phyloP scores from a whole-genome alignment of 2,113 vertebrate species.

The Toxotes chatareus region DNA sequence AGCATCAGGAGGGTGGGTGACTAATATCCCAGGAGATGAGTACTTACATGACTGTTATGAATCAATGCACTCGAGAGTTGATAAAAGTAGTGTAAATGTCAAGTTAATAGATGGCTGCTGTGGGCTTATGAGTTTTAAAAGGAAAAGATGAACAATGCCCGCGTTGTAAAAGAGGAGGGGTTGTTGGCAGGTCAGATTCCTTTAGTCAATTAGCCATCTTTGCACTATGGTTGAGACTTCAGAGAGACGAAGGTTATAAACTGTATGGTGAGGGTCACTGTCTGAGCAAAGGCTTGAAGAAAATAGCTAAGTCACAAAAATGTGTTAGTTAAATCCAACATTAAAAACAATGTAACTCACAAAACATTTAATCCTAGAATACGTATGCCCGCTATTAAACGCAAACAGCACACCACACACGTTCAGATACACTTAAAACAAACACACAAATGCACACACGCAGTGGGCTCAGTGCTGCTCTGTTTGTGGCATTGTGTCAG shows the following conservation, averaged over 20 bases:
- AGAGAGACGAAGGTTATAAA: slow-evolving; percentile 36
- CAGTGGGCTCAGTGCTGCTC: slow-evolving; percentile 29
- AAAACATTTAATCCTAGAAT: slow-evolving; percentile 1
- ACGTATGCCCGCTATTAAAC: slow-evolving; percentile 14
- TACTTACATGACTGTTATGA: slow-evolving; percentile 78
- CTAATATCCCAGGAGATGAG: slow-evolving; percentile 72
- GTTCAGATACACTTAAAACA: not conserved
- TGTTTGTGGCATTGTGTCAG: slow-evolving; percentile 73
- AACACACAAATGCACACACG: slow-evolving; percentile 12
- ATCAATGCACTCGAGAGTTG: slow-evolving; percentile 77
- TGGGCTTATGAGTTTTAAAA: slow-evolving; percentile 73
- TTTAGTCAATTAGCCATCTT: slow-evolving; percentile 62
- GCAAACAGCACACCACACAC: slow-evolving; percentile 10
- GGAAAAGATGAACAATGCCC: slow-evolving; percentile 78
- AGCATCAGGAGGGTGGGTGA: slow-evolving; percentile 61
- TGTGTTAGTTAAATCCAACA: slow-evolving; percentile 16
- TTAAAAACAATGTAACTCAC: not conserved
- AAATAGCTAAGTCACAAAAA: slow-evolving; percentile 3
- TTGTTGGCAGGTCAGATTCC: slow-evolving; percentile 75
- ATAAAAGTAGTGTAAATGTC: slow-evolving; percentile 81
- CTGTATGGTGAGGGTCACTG: not conserved
- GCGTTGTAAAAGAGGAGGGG: slow-evolving; percentile 72
- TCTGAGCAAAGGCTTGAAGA: not conserved
- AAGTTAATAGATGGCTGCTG: slow-evolving; percentile 72
- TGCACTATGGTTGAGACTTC: slow-evolving; percentile 38